These are phyloP conservation scores for Trichonephila inaurata DNA, from an alignment of 1,140 invertebrate genomes.

Conservation along the genomic window DNA sequence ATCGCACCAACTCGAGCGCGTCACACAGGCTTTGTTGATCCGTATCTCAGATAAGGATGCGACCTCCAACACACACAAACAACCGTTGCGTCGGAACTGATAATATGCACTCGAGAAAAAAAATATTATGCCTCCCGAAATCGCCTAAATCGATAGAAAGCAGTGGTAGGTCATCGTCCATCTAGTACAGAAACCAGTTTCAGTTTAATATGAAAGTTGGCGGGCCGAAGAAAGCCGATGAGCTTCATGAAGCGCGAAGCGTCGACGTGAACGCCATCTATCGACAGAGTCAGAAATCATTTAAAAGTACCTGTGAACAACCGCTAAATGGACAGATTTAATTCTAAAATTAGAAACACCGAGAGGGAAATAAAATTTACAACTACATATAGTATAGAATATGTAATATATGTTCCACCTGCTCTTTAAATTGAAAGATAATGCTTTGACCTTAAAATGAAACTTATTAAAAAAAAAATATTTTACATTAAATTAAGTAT, in stretches of 20 bases:
- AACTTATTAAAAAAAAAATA: too few relatives aligned
- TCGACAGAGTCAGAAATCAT: not conserved
- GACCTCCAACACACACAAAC: slow-evolving; percentile 21
- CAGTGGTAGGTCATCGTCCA: slow-evolving; percentile 33
- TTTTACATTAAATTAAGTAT: too few relatives aligned
- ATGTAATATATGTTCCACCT: too few relatives aligned
- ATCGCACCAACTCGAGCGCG: slow-evolving; percentile 11
- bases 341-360: too few relatives aligned
- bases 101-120: not conserved
- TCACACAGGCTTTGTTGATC: slow-evolving; percentile 34
- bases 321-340: too few relatives aligned
- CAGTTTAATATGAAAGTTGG: slow-evolving; percentile 41
- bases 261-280: not conserved
- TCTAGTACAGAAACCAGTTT: slow-evolving; percentile 30
- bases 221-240: not conserved
- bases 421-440: too few relatives aligned
- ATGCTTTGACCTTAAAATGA: too few relatives aligned
- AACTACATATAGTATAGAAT: too few relatives aligned
- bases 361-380: too few relatives aligned
- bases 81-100: slow-evolving; percentile 17
- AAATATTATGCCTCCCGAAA: not conserved
- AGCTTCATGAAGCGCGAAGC: not conserved
- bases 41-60: not conserved
- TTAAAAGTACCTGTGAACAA: too few relatives aligned
- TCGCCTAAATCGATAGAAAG: slow-evolving; percentile 36